Base-by-base conservation (phyloP, 2,113 vertebrate species). In the Chlorocebus sabaeus region DNA sequence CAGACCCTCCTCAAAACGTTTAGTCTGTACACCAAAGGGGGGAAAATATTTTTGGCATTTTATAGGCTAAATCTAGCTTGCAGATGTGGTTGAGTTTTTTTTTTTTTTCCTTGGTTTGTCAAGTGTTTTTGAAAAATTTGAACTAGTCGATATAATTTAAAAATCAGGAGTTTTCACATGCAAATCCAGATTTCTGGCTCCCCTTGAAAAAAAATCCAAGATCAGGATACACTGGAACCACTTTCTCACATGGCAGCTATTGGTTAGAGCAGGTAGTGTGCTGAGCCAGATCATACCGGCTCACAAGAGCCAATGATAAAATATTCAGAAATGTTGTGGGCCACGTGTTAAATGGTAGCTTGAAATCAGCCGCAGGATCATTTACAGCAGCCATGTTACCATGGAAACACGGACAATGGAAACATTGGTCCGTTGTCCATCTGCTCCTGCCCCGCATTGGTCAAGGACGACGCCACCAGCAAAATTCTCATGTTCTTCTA, bases 171-270 rank as follows among this genome's bases (percentile, higher is more conserved):
- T 75, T 78, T 97, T 95, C n/a, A 94, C 76, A 72, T 83, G 12
- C 50, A 89, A 94, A 95, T 95, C 82, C 89, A 96, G 89, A 96
- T 61, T 93, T 86, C 96, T 83, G 72, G 78, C 85, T 96, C 73
- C 80, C 93, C 43, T 96, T 20, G 20, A 93, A 92, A 93, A 20
- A 55, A 32, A 89, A 48, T 87, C 76, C 84, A 78, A 72, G n/a
- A 92, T 32, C 2, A 11, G 61, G 45, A 81, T 20, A 38, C 23
- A 50, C 8, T 78, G 59, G 59, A 55, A 78, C 55, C 78, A 83
- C 82, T 89, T 89, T 86, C 82, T 85, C 30, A 68, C 10, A 12
- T 75, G 82, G 67, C 48, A 64, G 5, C 83, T 67, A 12, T 75
- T n/a, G 86, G 52, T 59, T 23, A 7, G n/a, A 70, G 61, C 43